Percentiles rank a stretch among this genome's conserved stretches.
Evolutionary conservation across 2,797 vertebrate genomes (phyloP).

Genomic region (Melanotaenia nigrans): DNA sequence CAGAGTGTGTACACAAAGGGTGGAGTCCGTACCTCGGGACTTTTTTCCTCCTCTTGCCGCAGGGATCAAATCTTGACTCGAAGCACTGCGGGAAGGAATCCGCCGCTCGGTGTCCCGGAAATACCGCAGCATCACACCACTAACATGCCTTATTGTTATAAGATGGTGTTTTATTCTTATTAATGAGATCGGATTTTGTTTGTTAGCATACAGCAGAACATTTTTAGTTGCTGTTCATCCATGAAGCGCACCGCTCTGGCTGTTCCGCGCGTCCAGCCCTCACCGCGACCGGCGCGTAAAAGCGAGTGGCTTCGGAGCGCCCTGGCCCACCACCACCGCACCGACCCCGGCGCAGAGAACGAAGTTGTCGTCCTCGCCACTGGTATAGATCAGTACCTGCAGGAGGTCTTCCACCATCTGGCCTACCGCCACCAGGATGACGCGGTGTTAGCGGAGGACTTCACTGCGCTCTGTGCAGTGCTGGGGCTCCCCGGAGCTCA

Average conservation of each 20-base stretch:
- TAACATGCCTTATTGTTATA: background rate
- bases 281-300: conserved; percentile 71
- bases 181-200: background rate
- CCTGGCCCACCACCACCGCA: conserved; percentile 78
- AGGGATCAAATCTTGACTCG: conserved; percentile 36
- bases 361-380: conserved; percentile 84
- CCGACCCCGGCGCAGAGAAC: conserved; percentile 74
- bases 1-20: conserved; percentile 49
- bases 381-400: conserved; percentile 85
- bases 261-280: conserved; percentile 30
- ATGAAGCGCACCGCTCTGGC: conserved; percentile 47
- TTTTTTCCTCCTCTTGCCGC: conserved; percentile 17
- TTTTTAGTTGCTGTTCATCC: background rate
- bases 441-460: conserved; percentile 78
- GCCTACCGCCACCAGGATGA: conserved; percentile 69
- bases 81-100: conserved; percentile 21
- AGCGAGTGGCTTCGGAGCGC: conserved; percentile 82
- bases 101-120: conserved; percentile 8
- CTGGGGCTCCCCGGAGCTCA: conserved; percentile 64
- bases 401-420: conserved; percentile 86
- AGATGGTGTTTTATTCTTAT: background rate
- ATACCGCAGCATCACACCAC: background rate
- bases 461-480: conserved; percentile 76
- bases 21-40: conserved; percentile 52
- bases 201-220: background rate